Conservation (phyloP, 2,888 invertebrate species). For the Labia minor region DNA sequence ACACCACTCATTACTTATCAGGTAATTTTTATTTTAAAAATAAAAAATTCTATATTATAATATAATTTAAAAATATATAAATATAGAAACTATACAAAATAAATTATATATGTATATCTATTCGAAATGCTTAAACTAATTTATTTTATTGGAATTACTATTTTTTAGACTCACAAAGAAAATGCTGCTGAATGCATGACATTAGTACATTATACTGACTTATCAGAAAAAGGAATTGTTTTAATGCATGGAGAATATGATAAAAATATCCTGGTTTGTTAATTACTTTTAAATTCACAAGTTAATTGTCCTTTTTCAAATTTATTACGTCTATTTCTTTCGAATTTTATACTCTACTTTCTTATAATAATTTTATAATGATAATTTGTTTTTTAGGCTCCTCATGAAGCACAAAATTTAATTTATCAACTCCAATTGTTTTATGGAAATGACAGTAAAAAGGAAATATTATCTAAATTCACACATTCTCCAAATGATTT, state of each 20-base stretch:
- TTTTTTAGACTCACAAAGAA: slow-evolving; percentile 61
- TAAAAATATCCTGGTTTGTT: slow-evolving; percentile 50
- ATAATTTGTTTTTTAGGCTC: slow-evolving; percentile 36
- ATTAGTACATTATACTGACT: slow-evolving; percentile 66
- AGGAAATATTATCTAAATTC: slow-evolving; percentile 58
- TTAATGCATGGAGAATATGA: slow-evolving; percentile 82
- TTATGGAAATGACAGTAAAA: slow-evolving; percentile 55
- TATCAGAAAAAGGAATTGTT: slow-evolving; percentile 59
- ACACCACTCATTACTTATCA: slow-evolving; percentile 77
- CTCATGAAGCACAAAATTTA: slow-evolving; percentile 72
- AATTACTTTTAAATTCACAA: neutral
- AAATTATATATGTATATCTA: neutral
- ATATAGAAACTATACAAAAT: neutral
- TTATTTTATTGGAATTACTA: too few relatives aligned
- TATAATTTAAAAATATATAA: neutral
- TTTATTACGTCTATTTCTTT: too few relatives aligned
- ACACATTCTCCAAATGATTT: slow-evolving; percentile 60
- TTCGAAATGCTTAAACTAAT: too few relatives aligned
- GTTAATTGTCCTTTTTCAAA: too few relatives aligned
- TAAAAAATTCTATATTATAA: slow-evolving; percentile 17
- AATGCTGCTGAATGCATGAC: slow-evolving; percentile 81
- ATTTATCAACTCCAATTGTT: slow-evolving; percentile 79
- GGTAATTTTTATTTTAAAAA: slow-evolving; percentile 35
- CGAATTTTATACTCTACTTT: too few relatives aligned
- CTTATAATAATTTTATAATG: neutral